phyloP scores from a whole-genome alignment of 2,113 vertebrate species.

The Elanus axillaris region DNA sequence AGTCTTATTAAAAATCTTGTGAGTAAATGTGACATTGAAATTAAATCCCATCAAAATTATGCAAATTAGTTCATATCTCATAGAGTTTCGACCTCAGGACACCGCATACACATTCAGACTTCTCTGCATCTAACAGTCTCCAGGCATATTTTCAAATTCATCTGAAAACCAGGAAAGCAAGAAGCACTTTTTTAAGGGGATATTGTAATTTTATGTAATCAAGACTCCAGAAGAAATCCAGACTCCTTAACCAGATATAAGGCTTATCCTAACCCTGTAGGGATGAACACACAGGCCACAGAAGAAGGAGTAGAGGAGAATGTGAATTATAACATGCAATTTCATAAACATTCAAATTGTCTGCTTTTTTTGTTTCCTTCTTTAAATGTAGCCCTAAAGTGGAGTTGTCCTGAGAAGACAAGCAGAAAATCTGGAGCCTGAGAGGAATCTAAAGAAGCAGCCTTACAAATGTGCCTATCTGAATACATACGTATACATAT shows the following conservation, averaged over 20 bases:
- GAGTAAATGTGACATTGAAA: background rate
- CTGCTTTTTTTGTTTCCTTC: background rate
- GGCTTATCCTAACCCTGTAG: background rate
- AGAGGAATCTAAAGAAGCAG: background rate
- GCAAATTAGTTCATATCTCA: background rate
- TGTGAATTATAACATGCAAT: background rate
- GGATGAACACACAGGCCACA: background rate
- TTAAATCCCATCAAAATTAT: background rate
- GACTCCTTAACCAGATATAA: background rate
- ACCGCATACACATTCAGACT: background rate
- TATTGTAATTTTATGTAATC: constrained; percentile 8
- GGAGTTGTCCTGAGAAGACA: background rate
- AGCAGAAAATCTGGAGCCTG: background rate
- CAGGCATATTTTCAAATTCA: background rate
- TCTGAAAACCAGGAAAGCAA: background rate
- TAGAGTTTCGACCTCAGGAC: background rate
- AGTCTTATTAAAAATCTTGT: background rate
- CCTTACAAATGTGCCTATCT: background rate
- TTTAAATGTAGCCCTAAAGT: background rate
- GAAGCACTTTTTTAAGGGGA: background rate
- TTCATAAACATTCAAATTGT: background rate
- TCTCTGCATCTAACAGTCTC: background rate
- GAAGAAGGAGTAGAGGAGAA: background rate
- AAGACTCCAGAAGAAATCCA: constrained; percentile 4
- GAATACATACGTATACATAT: background rate